phyloP scores from a whole-genome alignment of 2,888 invertebrate species.

The Tipula lateralis region DNA sequence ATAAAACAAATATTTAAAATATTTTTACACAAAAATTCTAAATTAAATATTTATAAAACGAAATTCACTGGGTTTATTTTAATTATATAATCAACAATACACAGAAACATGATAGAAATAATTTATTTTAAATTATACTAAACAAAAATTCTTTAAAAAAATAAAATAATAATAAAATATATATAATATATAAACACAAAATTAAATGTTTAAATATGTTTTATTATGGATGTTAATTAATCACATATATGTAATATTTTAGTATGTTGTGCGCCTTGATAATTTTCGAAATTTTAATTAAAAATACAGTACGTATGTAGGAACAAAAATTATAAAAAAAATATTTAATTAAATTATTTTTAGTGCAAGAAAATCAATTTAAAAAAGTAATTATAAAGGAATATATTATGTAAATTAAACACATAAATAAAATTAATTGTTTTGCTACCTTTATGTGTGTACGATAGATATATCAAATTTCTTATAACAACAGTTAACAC shows the following conservation, averaged over 20 bases:
- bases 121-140: background rate
- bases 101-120: background rate
- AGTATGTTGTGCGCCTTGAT: background rate
- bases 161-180: background rate
- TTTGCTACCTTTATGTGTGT: background rate
- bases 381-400: background rate
- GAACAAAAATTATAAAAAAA: background rate
- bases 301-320: background rate
- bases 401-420: background rate
- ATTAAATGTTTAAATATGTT: background rate
- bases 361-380: background rate
- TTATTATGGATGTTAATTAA: background rate
- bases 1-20: constrained; percentile 1
- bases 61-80: background rate
- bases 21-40: background rate
- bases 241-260: background rate
- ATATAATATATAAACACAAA: background rate
- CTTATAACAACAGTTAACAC: constrained; percentile 11
- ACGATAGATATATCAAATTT: background rate
- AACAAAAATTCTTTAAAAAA: background rate
- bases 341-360: background rate
- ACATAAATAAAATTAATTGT: background rate
- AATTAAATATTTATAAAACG: constrained; percentile 11
- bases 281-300: background rate
- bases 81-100: constrained; percentile 11